These are phyloP conservation scores for Acanthurus lineatus DNA, from an alignment of 2,797 vertebrate species.

Conservation along the genomic window DNA sequence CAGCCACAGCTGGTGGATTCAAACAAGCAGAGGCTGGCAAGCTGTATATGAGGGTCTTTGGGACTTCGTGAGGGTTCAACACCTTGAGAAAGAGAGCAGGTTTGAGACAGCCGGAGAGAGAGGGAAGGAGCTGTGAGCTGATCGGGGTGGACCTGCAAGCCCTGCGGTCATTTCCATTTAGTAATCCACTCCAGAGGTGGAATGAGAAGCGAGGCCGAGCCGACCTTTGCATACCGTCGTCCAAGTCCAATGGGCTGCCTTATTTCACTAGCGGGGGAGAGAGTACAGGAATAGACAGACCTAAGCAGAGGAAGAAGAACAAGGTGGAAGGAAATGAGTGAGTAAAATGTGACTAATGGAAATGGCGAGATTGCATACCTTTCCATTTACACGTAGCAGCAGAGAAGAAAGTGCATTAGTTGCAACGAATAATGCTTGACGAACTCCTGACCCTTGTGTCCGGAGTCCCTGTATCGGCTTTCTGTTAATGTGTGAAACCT, in stretches of 20 bases:
- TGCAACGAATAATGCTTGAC: constrained; percentile 9
- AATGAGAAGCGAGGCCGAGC: constrained; percentile 65
- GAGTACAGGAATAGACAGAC: constrained; percentile 1
- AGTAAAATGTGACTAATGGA: constrained; percentile 35
- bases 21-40: constrained; percentile 30
- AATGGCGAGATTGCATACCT: constrained; percentile 21
- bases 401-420: constrained; percentile 12
- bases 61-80: constrained; percentile 28
- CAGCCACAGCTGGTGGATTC: constrained; percentile 19
- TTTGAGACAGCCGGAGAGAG: constrained; percentile 10
- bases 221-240: constrained; percentile 45
- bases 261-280: not conserved
- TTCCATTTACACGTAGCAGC: constrained; percentile 20
- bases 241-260: constrained; percentile 36
- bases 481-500: constrained; percentile 59
- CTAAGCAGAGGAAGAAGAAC: constrained; percentile 24
- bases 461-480: constrained; percentile 44
- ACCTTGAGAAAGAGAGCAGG: constrained; percentile 22
- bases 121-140: constrained; percentile 44
- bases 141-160: constrained; percentile 54
- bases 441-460: constrained; percentile 44
- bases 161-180: constrained; percentile 74
- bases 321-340: constrained; percentile 42
- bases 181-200: constrained; percentile 70
- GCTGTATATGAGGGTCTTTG: constrained; percentile 27